Evolutionary conservation across 2,888 invertebrate genomes (phyloP).

Genomic region (Lycophotia porphyrea): DNA sequence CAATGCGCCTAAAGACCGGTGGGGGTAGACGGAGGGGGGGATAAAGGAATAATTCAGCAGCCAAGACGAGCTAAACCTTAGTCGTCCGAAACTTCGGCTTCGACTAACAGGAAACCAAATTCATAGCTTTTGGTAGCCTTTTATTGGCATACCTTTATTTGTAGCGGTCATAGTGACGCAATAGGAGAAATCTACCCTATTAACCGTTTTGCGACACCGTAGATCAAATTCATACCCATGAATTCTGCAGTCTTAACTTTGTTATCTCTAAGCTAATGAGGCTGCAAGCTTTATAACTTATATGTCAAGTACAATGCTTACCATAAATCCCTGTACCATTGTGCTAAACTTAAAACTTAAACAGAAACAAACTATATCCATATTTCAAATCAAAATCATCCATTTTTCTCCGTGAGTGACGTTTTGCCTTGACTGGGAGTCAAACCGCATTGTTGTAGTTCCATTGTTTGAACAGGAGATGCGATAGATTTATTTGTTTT

Average conservation of each 20-base stretch:
- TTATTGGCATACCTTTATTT: too few relatives aligned
- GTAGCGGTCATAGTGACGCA: too few relatives aligned
- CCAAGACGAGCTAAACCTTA: too few relatives aligned
- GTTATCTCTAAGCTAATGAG: constrained; percentile 25
- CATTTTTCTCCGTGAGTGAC: constrained; percentile 63
- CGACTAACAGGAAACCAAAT: too few relatives aligned
- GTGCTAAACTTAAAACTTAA: constrained; percentile 37
- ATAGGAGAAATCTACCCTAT: too few relatives aligned
- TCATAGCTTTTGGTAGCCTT: too few relatives aligned
- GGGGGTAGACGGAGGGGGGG: too few relatives aligned
- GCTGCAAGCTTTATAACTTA: constrained; percentile 4
- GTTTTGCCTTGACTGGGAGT: constrained; percentile 69
- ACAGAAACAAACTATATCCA: constrained; percentile 49
- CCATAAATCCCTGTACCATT: constrained; percentile 51
- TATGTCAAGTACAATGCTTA: constrained; percentile 33
- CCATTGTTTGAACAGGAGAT: constrained; percentile 65
- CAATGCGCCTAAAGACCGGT: too few relatives aligned
- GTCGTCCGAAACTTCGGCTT: too few relatives aligned
- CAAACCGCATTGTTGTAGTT: constrained; percentile 54
- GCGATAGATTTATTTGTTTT: constrained; percentile 59
- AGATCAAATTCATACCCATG: background rate
- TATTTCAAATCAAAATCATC: constrained; percentile 61
- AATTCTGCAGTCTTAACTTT: background rate
- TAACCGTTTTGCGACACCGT: too few relatives aligned
- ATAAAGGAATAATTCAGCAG: too few relatives aligned